Percentiles rank a stretch among this genome's conserved stretches.
These are phyloP conservation scores for Callocephalon fimbriatum DNA, from an alignment of 2,113 vertebrate species.

Conservation along the genomic window DNA sequence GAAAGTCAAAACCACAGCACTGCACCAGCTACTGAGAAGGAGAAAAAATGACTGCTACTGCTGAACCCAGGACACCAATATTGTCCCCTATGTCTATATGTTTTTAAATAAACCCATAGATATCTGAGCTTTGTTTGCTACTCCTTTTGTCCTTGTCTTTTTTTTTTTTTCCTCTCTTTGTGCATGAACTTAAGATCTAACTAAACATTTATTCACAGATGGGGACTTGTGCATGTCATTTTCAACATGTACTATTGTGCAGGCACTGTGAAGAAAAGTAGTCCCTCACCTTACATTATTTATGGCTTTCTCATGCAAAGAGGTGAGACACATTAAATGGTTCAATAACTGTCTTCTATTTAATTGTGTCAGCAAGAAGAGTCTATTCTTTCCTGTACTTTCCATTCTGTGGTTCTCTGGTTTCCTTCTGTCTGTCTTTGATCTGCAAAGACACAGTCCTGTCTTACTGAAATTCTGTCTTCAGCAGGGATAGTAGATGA, in stretches of 20 bases:
- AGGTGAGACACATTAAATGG: slow-evolving; percentile 47
- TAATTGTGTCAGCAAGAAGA: slow-evolving; percentile 40
- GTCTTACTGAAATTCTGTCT: slow-evolving; percentile 22
- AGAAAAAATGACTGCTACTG: background rate
- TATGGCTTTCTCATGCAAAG: slow-evolving; percentile 37
- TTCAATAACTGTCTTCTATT: slow-evolving; percentile 52
- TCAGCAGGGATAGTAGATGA: background rate
- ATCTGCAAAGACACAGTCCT: background rate
- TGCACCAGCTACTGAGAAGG: background rate
- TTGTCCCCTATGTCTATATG: background rate
- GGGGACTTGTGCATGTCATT: background rate
- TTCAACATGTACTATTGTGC: slow-evolving; percentile 14
- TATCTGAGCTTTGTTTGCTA: background rate
- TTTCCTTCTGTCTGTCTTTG: slow-evolving; percentile 14
- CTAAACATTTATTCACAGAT: background rate
- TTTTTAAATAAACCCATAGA: background rate
- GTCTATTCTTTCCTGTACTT: slow-evolving; percentile 15
- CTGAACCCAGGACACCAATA: background rate
- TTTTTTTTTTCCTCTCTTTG: background rate
- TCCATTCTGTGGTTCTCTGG: background rate
- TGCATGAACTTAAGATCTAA: background rate
- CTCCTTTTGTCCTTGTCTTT: background rate
- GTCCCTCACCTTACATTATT: slow-evolving; percentile 45
- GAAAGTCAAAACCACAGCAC: background rate
- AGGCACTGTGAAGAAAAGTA: background rate